Conservation (phyloP, 2,888 invertebrate species). For the Cryptus armator region DNA sequence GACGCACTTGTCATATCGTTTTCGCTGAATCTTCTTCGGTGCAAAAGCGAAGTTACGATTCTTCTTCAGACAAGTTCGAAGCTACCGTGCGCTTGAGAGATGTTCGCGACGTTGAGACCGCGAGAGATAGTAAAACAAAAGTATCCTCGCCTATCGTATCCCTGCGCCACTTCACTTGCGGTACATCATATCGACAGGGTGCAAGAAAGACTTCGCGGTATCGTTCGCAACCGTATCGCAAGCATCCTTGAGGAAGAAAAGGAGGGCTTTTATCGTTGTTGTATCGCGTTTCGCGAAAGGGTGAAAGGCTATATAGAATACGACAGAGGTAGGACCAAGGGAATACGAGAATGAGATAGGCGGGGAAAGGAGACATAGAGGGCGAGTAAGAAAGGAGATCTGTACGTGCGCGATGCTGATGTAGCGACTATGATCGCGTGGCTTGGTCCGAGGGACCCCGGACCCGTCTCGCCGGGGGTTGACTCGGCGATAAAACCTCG, state of each 20-base stretch:
- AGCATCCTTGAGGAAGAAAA: conserved; percentile 3
- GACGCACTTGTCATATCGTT: not conserved
- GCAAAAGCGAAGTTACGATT: not conserved
- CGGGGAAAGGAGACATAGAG: not conserved
- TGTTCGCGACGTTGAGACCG: not conserved
- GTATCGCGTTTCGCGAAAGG: conserved; percentile 53
- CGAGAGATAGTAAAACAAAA: not conserved
- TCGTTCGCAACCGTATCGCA: not conserved
- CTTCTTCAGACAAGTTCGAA: not conserved
- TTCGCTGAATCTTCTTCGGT: conserved; percentile 10
- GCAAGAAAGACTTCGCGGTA: not conserved
- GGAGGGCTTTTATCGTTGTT: conserved; percentile 46
- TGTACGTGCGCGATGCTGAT: conserved; percentile 52
- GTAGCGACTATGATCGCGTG: conserved; percentile 56
- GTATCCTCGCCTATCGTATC: conserved; percentile 6
- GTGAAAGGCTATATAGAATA: not conserved
- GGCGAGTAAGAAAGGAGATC: conserved; percentile 13
- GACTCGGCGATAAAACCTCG: conserved; percentile 62
- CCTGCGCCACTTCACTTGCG: conserved; percentile 14
- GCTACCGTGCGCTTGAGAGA: not conserved
- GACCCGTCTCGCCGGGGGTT: conserved; percentile 37
- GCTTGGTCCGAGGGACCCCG: conserved; percentile 19
- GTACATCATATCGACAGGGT: conserved; percentile 16
- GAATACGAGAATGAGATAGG: conserved; percentile 13
- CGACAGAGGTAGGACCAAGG: conserved; percentile 1